Percentiles rank a stretch among this genome's conserved stretches.
Conservation (phyloP, 2,797 vertebrate genomes). For the Hyperoplus lanceolatus region DNA sequence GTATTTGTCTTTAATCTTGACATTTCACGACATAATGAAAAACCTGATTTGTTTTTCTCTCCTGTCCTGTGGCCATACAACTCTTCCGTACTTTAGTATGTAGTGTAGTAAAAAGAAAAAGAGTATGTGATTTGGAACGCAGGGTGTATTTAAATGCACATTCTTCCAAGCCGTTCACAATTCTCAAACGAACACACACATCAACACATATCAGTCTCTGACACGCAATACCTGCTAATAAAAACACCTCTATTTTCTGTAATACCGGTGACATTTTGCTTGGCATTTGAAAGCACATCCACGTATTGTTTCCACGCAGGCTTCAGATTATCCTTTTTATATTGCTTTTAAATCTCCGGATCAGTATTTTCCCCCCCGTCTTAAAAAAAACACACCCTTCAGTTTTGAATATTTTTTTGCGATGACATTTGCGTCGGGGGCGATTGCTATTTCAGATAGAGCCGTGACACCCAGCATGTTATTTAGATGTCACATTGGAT, state of each 20-base stretch:
- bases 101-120: too few species aligned
- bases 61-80: too few species aligned
- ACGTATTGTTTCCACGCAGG: slow-evolving; percentile 24
- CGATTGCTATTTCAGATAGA: slow-evolving; percentile 72
- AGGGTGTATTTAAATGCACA: background rate
- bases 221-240: slow-evolving; percentile 31
- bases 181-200: slow-evolving; percentile 4
- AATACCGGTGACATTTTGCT: slow-evolving; percentile 75
- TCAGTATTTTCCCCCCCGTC: slow-evolving; percentile 44
- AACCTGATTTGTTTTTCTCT: too few species aligned
- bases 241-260: slow-evolving; percentile 52
- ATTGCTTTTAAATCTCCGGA: slow-evolving; percentile 75
- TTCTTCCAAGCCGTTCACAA: background rate
- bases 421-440: slow-evolving; percentile 68
- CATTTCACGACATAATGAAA: too few species aligned
- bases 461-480: slow-evolving; percentile 49
- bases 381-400: slow-evolving; percentile 48
- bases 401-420: slow-evolving; percentile 51
- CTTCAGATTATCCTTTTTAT: slow-evolving; percentile 64
- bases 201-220: background rate
- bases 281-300: slow-evolving; percentile 74
- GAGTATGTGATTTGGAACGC: too few species aligned
- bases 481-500: slow-evolving; percentile 71
- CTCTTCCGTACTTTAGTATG: too few species aligned
- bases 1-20: too few species aligned